phyloP scores from a whole-genome alignment of 1,140 invertebrate species.

The Leptinotarsa lineolata region DNA sequence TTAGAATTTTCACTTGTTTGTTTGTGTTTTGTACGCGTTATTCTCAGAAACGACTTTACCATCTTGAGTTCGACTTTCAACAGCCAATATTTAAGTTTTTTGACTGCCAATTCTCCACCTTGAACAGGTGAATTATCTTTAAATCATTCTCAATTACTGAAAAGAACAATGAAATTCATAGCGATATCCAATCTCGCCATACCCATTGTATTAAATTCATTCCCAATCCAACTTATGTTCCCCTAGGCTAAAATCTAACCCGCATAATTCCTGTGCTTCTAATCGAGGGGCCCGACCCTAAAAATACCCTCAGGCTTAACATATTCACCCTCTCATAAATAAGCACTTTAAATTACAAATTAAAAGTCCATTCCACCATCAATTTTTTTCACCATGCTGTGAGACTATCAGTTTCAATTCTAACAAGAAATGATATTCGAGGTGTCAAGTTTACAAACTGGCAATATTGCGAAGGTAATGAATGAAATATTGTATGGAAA shows the following conservation, averaged over 20 bases:
- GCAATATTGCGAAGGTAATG: too few species aligned
- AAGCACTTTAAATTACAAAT: constrained; percentile 8
- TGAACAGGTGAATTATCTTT: too few species aligned
- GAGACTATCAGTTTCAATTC: neutral
- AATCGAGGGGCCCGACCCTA: neutral
- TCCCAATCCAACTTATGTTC: neutral
- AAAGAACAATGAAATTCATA: neutral
- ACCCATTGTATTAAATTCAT: neutral
- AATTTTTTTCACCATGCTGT: neutral
- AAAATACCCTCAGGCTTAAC: constrained; percentile 2
- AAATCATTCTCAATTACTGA: too few species aligned
- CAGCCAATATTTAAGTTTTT: too few species aligned
- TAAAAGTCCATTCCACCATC: neutral
- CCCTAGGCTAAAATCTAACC: constrained; percentile 2
- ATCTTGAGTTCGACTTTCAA: too few species aligned
- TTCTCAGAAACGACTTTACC: too few species aligned
- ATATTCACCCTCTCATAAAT: constrained; percentile 3
- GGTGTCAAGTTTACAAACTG: too few species aligned
- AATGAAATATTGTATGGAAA: too few species aligned
- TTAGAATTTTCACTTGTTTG: too few species aligned
- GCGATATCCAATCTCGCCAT: neutral
- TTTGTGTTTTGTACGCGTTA: too few species aligned
- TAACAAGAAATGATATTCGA: too few species aligned
- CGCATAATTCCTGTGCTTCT: constrained; percentile 3
- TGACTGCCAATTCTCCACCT: too few species aligned